Conservation (phyloP, 30 jellyfish, hydroid and myxozoan genomes). For the Chrysaora quinquecirrha region DNA sequence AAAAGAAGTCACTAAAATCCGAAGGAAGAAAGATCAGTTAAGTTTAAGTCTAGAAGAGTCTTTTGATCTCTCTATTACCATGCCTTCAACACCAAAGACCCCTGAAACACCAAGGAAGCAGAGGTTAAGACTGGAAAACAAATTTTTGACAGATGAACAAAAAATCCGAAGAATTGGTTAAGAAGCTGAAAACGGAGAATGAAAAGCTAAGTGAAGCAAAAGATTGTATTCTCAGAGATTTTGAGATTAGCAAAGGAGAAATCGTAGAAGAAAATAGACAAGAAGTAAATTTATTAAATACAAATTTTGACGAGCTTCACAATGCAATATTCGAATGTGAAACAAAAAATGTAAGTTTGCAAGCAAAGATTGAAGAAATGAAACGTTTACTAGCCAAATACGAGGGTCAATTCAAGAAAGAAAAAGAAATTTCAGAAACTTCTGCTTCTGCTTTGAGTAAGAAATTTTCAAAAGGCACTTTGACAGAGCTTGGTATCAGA, state of each 20-base stretch:
- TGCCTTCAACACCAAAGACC: neutral
- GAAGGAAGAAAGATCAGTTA: neutral
- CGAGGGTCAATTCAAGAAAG: neutral
- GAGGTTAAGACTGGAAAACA: neutral
- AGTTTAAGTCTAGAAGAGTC: neutral
- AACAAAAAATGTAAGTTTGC: neutral
- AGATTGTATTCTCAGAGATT: neutral
- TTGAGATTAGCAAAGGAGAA: neutral
- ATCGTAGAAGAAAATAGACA: neutral
- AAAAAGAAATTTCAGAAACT: neutral
- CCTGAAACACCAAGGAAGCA: conserved; percentile 19
- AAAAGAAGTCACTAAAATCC: neutral
- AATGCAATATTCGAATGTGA: neutral
- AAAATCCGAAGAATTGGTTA: neutral
- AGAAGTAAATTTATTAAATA: neutral
- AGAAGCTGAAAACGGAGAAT: conserved; percentile 4
- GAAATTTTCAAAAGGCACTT: neutral
- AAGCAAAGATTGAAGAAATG: neutral
- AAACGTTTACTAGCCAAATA: neutral
- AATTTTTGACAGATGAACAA: neutral
- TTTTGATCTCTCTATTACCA: neutral
- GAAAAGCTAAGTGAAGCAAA: neutral
- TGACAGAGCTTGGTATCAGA: neutral
- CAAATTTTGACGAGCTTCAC: neutral
- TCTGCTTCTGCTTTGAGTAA: neutral